Evolutionary conservation across 2,888 invertebrate genomes (phyloP), one percentile per base, ranked within the genome.

Genomic region (Erebia ligea): DNA sequence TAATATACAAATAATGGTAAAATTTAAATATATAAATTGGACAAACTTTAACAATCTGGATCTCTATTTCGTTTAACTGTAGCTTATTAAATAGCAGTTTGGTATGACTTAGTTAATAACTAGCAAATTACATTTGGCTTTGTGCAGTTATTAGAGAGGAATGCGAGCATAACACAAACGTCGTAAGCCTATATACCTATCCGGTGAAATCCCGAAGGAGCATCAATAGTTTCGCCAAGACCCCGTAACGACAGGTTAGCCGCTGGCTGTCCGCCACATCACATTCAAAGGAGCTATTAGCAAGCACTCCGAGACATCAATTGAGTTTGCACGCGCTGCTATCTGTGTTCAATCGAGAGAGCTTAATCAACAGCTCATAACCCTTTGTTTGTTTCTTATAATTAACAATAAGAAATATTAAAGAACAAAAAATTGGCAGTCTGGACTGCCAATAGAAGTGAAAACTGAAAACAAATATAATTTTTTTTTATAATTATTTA

Each of bases 221-320:
- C 83, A 80, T 83, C 86, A 86, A 87, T 84, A 83, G 79, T 81
- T 82, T 78, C 82, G 82, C 80, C 78, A 85, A 86, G 87, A 87
- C 86, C 78, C 83, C 75, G 82, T 85, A 85, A 85, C 86, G 86
- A 85, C 85, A 84, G 63, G 71, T 69, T 71, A 67, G 65, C 66
- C 78, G 76, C 76, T 81, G 80, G 79, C 82, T 80, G 84, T 81
- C 85, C 83, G 77, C 80, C 81, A 79, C 73, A 69, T 73, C 73
- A 81, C 82, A 85, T 88, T 89, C 88, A 89, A 89, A 89, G 86
- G 84, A 85, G 84, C 84, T 86, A 86, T 86, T 87, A 86, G 85
- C 84, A 82, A 85, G 82, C 82, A 80, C 79, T 78, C 79, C 82
- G 83, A 87, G 84, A 86, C 87, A 85, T 88, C 88, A 88, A 90